Base-by-base conservation (phyloP, 2,113 vertebrate species). In the Petrocephalus zakoni region DNA sequence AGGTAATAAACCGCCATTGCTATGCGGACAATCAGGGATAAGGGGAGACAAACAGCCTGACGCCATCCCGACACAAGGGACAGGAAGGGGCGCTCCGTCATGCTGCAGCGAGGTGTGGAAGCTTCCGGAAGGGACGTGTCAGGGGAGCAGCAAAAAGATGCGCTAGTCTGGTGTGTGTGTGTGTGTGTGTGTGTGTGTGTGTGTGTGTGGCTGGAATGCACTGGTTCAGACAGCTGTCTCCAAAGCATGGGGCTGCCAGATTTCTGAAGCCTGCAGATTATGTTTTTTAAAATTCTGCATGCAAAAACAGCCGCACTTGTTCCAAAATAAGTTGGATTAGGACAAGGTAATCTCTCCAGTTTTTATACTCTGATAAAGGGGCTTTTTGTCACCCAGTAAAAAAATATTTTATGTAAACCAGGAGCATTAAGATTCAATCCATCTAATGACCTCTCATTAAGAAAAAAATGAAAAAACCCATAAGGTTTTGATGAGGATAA, bases 321-420 rank as follows among this genome's bases (percentile, higher is more conserved):
- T 93, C 92, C 93, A 92, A 94, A 87, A 93, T 94, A 93, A 91
- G 91, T 90, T 91, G 91, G 93, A 95, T 95, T 94, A 95, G 92
- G 93, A 90, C 61, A 92, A 92, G 90, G 89, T 61, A 92, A 90
- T 75, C 81, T 84, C 52, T 55, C 86, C 88, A 58, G 61, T 89
- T 19, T 19, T 89, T 86, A 84, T 64, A 13, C 42, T 91, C 89
- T 89, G 90, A 94, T 91, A 92, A 94, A 89, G 92, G 89, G 92
- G 91, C 91, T 92, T 93, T 84, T 42, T 91, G 90, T 88, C 90
- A 90, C 82, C 92, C 91, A 92, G 93, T 89, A 89, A 83, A 90
- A 94, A 91, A 92, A 91, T 75, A 91, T 93, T 91, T 91, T 68
- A 6, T 89, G 90, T 93, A 94, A 92, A 56, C 91, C 87, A 88